A percentile compares a stretch with the other conserved stretches of the same genome.
Conservation (phyloP, 1,140 invertebrate species). For the Brachionus koreanus region DNA sequence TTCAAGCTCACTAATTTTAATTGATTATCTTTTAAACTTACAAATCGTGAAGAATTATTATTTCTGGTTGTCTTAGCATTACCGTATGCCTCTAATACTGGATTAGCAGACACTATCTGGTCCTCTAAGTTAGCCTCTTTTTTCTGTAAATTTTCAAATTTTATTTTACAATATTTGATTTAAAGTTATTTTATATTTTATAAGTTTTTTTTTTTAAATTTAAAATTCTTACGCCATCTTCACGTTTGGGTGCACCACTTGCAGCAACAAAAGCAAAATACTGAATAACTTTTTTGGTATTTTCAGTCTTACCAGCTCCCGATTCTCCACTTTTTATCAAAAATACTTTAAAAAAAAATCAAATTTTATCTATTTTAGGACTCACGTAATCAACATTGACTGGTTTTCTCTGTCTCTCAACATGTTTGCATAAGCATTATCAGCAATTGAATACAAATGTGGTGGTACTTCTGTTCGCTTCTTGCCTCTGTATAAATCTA, state of each 20-base stretch:
- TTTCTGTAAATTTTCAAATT: not conserved
- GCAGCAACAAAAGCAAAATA: constrained; percentile 65
- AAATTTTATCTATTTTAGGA: no score
- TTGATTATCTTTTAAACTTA: constrained; percentile 50
- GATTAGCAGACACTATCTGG: constrained; percentile 64
- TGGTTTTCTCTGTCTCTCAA: no score
- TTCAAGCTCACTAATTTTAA: not conserved
- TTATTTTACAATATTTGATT: not conserved
- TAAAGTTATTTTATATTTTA: no score
- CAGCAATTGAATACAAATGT: no score
- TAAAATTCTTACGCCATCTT: constrained; percentile 9
- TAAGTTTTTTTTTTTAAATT: no score
- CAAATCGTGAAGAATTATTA: constrained; percentile 65
- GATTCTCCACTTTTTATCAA: constrained; percentile 61
- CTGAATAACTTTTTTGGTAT: constrained; percentile 68
- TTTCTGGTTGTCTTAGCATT: no score
- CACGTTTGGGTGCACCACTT: constrained; percentile 48
- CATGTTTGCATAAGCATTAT: no score
- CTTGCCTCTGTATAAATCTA: no score
- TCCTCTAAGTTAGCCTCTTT: no score
- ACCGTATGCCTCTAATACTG: constrained; percentile 63
- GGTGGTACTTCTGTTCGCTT: no score
- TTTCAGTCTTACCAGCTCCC: constrained; percentile 67
- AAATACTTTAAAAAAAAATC: not conserved
- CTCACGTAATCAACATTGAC: constrained; percentile 47